These are phyloP conservation scores for Folsomia manolachei DNA, from an alignment of 2,888 invertebrate species.

Conservation along the genomic window DNA sequence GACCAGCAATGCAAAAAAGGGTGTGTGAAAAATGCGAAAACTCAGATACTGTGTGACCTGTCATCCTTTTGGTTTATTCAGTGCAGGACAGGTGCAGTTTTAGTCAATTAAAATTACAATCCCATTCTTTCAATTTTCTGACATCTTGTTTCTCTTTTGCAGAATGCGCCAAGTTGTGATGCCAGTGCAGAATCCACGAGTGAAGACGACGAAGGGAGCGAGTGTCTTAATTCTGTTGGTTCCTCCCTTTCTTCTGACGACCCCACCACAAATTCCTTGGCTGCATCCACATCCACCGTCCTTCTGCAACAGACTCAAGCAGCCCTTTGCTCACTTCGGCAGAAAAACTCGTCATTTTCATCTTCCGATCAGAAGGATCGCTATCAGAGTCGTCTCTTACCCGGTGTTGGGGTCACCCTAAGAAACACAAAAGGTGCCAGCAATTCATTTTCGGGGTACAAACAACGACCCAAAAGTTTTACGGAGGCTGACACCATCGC, in stretches of 20 bases:
- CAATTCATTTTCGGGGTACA: slow-evolving; percentile 28
- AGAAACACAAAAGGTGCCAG: no score
- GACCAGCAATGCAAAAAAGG: no score
- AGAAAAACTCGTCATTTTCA: slow-evolving; percentile 33
- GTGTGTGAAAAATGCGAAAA: no score
- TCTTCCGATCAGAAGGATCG: slow-evolving; percentile 37
- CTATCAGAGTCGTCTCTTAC: no score
- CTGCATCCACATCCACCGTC: not conserved
- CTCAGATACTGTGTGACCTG: no score
- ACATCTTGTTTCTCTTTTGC: no score
- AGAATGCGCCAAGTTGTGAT: no score
- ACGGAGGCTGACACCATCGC: slow-evolving; percentile 41
- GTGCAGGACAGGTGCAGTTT: no score
- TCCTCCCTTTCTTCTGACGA: slow-evolving; percentile 46
- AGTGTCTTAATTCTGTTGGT: no score
- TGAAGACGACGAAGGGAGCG: slow-evolving; percentile 36
- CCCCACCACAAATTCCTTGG: slow-evolving; percentile 38
- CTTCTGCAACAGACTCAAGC: slow-evolving; percentile 46
- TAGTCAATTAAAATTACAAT: no score
- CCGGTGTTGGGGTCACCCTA: slow-evolving; percentile 29
- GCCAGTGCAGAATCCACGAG: slow-evolving; percentile 50
- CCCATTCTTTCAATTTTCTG: no score
- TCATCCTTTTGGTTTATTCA: no score
- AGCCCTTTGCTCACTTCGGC: slow-evolving; percentile 25
- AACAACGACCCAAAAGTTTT: slow-evolving; percentile 50